Conservation (phyloP, 92 coral and sea anemone species). For the Meandrina meandrites region DNA sequence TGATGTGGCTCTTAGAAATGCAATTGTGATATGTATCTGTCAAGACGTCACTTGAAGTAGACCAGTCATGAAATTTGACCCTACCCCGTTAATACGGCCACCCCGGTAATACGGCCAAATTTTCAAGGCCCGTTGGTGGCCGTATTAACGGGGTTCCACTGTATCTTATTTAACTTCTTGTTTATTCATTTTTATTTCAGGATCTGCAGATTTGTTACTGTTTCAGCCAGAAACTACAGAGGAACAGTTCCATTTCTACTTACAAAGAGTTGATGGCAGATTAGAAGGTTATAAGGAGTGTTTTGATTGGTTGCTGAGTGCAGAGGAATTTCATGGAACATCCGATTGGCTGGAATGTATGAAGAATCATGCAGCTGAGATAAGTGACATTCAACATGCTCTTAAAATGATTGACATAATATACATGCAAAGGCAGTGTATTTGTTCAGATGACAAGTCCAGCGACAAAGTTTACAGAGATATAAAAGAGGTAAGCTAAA, state of each 20-base stretch:
- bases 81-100: too few species aligned
- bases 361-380: slow-evolving; percentile 45
- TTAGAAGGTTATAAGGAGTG: slow-evolving; percentile 76
- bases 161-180: not conserved
- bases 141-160: too few species aligned
- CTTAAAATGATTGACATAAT: slow-evolving; percentile 77
- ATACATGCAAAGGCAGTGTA: slow-evolving; percentile 67
- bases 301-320: slow-evolving; percentile 77
- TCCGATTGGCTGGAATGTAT: slow-evolving; percentile 74
- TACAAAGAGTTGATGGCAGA: slow-evolving; percentile 57
- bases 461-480: slow-evolving; percentile 14
- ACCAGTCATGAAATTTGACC: too few species aligned
- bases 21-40: too few species aligned
- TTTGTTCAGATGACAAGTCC: slow-evolving; percentile 18
- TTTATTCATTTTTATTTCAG: slow-evolving; percentile 26
- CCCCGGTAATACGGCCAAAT: too few species aligned
- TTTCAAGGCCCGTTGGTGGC: too few species aligned
- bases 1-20: too few species aligned
- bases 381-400: slow-evolving; percentile 52
- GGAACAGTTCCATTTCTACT: slow-evolving; percentile 55
- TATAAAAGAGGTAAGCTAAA: slow-evolving; percentile 25
- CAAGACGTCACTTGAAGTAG: too few species aligned
- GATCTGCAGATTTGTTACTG: slow-evolving; percentile 43
- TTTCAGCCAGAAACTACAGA: slow-evolving; percentile 50
- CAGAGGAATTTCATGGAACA: slow-evolving; percentile 69